Evolutionary conservation across 2,797 vertebrate species (phyloP), one percentile per base, ranked within the genome.

Genomic region (Lateolabrax maculatus): DNA sequence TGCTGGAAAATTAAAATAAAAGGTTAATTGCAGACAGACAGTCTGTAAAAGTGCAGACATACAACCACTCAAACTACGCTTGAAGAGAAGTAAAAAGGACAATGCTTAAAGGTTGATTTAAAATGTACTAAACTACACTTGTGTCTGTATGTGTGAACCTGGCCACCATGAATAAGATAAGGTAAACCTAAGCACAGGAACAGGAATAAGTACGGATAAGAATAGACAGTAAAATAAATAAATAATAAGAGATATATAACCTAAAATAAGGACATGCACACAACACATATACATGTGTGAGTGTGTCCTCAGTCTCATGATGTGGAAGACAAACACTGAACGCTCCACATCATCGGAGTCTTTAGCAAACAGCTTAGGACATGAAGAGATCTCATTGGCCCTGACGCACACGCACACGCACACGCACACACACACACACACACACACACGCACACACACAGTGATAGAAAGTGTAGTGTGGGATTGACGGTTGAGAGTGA

Each of bases 271-370:
- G 6, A 34, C 29, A 64, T 13, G 25, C 36, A 31, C 21, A 58
- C 49, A 51, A n/a, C 43, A 52, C 12, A 25, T 21, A 12, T 44
- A 27, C 8, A 29, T 44, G 41, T 57, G 56, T 61, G 36, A 43
- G 25, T n/a, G n/a, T 48, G 23, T 31, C 46, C 23, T 62, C 55
- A n/a, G 61, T 37, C 39, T 78, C 81, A 72, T 49, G 83, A 83
- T 68, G 65, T 71, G 70, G 61, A 88, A 84, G 75, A 75, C 71
- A 61, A 75, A 84, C 62, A 70, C 66, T 84, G 76, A 68, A 23
- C 6, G 21, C 61, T 79, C 19, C 31, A 70, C 64, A 81, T 76
- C 80, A 75, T 49, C 48, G 34, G 31, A 41, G 67, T 76, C 49
- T 57, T 53, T 31, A 64, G 66, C 79, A 49, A 52, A 74, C 65